Percentiles rank a stretch among this genome's conserved stretches.
Evolutionary conservation across 2,888 invertebrate species (phyloP).

Genomic region (Galeruca laticollis): DNA sequence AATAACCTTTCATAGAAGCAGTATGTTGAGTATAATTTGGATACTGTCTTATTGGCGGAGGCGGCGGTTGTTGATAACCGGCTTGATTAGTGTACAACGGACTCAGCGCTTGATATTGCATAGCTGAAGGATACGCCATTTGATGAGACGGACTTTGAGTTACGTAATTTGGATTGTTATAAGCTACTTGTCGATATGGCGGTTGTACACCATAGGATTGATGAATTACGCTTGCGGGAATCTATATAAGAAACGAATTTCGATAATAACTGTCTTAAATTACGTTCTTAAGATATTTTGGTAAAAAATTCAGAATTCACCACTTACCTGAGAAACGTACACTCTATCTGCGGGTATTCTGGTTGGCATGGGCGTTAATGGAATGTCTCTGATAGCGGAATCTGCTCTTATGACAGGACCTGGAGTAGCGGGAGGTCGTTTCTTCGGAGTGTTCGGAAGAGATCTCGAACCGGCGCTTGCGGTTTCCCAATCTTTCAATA

Average conservation of each 20-base stretch:
- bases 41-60: slow-evolving; percentile 55
- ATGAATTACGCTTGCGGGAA: slow-evolving; percentile 63
- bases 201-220: slow-evolving; percentile 63
- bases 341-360: slow-evolving; percentile 45
- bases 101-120: slow-evolving; percentile 62
- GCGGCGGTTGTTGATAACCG: slow-evolving; percentile 49
- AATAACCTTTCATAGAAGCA: slow-evolving; percentile 56
- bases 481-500: slow-evolving; percentile 83
- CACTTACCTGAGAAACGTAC: slow-evolving; percentile 51
- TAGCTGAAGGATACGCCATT: slow-evolving; percentile 57
- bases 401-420: slow-evolving; percentile 40
- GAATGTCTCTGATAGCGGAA: slow-evolving; percentile 32
- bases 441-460: slow-evolving; percentile 69
- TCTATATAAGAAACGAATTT: slow-evolving; percentile 46
- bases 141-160: slow-evolving; percentile 50
- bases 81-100: slow-evolving; percentile 59
- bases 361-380: slow-evolving; percentile 17
- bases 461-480: slow-evolving; percentile 74
- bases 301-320: neutral
- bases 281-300: neutral
- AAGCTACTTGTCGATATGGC: slow-evolving; percentile 54
- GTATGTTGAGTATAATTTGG: slow-evolving; percentile 57
- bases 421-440: slow-evolving; percentile 56
- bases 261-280: too few species aligned
- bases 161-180: slow-evolving; percentile 51